Evolutionary conservation across 2,888 invertebrate genomes (phyloP), one percentile per base, ranked within the genome.

Genomic region (Pandemis cinnamomeana): DNA sequence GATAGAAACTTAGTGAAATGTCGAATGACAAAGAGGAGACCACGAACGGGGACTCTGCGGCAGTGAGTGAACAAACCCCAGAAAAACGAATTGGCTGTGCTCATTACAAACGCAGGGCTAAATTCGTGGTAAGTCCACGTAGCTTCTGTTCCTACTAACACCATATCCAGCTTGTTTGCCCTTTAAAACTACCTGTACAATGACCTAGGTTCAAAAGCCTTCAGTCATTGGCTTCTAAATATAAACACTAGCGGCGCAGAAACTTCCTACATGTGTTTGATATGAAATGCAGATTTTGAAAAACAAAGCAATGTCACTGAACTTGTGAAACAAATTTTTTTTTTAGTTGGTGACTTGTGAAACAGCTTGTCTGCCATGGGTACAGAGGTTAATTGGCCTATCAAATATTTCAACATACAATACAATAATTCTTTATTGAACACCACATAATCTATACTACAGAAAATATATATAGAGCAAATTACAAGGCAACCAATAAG

Each of bases 21-120:
- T 91, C 92, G 60, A 79, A 85, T 41, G 88, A 89, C 77, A 80
- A 81, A 55, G 83, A 83, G 70, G 87, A 89, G 78, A 78, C 76
- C 60, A 78, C 79, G 67, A 89, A 83, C 77, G 83, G 79, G 55
- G 90, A 89, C 76, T 74, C 80, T 71, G 81, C 80, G 48, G 75
- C 77, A 71, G 84, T 80, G 72, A 77, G 78, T 62, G 90, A 88
- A 76, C 78, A 82, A 77, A 84, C 78, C 73, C 82, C 80, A 78
- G 92, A 92, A 83, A 94, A 95, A 88, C 92, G 95, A 41, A 91
- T 95, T 78, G 98, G 98, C 75, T 98, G 98, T 91, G 95, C 96
- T 80, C 98, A 98, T 92, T 98, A 98, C 86, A 97, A 97, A 88
- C 95, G 98, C 83, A 96, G 97, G 88, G 97, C 97, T 67, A 97